These are phyloP conservation scores for Phrynocephalus guinanensis DNA, from an alignment of 2,797 vertebrate genomes.

Conservation along the genomic window DNA sequence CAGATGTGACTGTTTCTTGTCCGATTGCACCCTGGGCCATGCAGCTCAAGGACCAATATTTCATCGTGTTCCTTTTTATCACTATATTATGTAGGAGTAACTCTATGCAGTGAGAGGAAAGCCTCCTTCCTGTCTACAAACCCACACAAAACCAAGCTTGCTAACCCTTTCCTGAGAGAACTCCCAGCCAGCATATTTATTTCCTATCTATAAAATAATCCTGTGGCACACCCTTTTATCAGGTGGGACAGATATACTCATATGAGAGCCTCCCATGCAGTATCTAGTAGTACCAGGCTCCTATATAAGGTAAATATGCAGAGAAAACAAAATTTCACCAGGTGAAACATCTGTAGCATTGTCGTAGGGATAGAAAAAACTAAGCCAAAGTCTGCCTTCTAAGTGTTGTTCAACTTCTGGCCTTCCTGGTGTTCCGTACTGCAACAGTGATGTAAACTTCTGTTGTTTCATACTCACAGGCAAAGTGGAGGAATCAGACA, in stretches of 20 bases:
- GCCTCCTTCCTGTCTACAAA: constrained; percentile 29
- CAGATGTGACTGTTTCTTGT: too few species aligned
- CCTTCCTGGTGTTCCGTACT: too few species aligned
- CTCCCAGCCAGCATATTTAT: constrained; percentile 12
- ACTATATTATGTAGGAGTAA: not conserved
- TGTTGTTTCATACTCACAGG: too few species aligned
- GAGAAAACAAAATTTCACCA: not conserved
- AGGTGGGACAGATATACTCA: not conserved
- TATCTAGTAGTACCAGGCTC: not conserved
- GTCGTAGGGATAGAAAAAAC: not conserved
- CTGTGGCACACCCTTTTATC: constrained; percentile 5
- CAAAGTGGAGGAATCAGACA: too few species aligned
- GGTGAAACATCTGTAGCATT: not conserved
- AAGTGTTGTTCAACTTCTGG: not conserved
- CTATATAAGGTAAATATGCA: not conserved
- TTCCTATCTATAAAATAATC: constrained; percentile 22
- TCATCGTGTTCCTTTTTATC: not conserved
- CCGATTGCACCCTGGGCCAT: not conserved
- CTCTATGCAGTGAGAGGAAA: constrained; percentile 6
- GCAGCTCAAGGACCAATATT: not conserved
- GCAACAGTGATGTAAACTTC: too few species aligned
- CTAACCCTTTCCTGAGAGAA: constrained; percentile 35
- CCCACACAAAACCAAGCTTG: constrained; percentile 34
- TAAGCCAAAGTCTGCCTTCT: not conserved
- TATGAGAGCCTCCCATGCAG: not conserved